phyloP scores from a whole-genome alignment of 2,113 vertebrate genomes.

The Mus spicilegus region DNA sequence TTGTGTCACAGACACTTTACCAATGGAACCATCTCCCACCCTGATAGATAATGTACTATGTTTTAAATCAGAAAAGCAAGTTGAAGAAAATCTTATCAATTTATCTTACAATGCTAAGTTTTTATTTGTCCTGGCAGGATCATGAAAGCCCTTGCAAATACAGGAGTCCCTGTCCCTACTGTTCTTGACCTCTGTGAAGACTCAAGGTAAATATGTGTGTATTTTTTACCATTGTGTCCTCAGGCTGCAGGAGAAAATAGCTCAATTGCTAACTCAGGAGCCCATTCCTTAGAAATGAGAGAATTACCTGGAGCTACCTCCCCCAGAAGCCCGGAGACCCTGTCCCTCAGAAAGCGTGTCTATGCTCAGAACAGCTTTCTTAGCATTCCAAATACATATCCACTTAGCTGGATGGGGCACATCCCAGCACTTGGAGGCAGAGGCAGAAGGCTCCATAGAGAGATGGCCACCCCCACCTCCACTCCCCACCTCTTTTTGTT shows the following conservation, averaged over 20 bases:
- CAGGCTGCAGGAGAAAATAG: not conserved
- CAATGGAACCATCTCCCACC: not conserved
- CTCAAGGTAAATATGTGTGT: slow-evolving; percentile 84
- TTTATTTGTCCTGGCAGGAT: slow-evolving; percentile 83
- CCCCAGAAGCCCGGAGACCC: not conserved
- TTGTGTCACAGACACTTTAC: too few relatives aligned
- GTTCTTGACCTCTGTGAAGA: slow-evolving; percentile 88
- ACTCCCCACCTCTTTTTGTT: too few relatives aligned
- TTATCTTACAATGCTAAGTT: not conserved
- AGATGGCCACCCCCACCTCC: too few relatives aligned
- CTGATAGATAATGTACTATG: not conserved
- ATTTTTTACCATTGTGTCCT: not conserved
- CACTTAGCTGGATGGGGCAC: too few relatives aligned
- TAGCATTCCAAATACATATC: not conserved
- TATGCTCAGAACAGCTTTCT: not conserved
- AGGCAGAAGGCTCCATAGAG: not conserved
- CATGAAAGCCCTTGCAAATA: slow-evolving; percentile 87
- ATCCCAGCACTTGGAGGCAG: not conserved
- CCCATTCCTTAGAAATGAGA: not conserved
- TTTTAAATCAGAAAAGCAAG: slow-evolving; percentile 59
- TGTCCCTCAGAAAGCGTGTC: not conserved
- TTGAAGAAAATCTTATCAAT: slow-evolving; percentile 33
- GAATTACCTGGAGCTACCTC: not conserved
- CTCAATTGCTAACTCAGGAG: not conserved
- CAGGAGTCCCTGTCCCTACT: slow-evolving; percentile 88